Conservation (phyloP, 2,797 vertebrate species). For the Onychomys arenicola region DNA sequence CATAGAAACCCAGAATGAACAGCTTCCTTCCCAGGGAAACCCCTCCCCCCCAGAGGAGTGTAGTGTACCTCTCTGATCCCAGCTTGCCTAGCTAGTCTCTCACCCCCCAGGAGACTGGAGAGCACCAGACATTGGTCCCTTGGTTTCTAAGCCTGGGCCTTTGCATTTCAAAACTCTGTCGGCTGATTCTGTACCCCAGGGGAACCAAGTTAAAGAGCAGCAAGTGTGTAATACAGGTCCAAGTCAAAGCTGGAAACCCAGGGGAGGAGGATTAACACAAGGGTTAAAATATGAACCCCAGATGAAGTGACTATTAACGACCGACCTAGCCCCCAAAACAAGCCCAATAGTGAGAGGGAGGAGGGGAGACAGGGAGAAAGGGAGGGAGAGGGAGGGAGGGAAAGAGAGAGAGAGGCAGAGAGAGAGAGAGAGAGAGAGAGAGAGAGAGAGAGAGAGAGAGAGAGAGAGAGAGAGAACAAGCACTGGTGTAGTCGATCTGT, state of each 20-base stretch:
- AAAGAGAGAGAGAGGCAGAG: no score
- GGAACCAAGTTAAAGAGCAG: slow-evolving; percentile 35
- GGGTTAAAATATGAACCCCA: slow-evolving; percentile 33
- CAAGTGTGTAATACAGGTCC: slow-evolving; percentile 5
- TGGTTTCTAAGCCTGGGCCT: not conserved
- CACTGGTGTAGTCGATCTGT: not conserved
- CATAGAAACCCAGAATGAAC: not conserved
- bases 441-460: not conserved
- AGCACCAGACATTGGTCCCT: not conserved
- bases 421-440: not conserved
- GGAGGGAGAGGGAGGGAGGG: not conserved
- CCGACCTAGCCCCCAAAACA: not conserved
- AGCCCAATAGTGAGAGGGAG: not conserved
- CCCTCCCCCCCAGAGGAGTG: not conserved
- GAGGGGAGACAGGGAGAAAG: not conserved
- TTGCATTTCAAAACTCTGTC: slow-evolving; percentile 31
- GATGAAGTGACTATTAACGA: slow-evolving; percentile 39
- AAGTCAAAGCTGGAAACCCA: slow-evolving; percentile 29
- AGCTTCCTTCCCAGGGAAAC: slow-evolving; percentile 12
- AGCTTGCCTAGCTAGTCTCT: not conserved
- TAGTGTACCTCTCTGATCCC: not conserved
- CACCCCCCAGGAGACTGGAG: not conserved
- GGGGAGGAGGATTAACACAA: slow-evolving; percentile 26
- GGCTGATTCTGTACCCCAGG: slow-evolving; percentile 12
- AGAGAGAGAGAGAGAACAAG: no score